phyloP scores from a whole-genome alignment of 2,888 invertebrate genomes.

The Coleophora flavipennella region DNA sequence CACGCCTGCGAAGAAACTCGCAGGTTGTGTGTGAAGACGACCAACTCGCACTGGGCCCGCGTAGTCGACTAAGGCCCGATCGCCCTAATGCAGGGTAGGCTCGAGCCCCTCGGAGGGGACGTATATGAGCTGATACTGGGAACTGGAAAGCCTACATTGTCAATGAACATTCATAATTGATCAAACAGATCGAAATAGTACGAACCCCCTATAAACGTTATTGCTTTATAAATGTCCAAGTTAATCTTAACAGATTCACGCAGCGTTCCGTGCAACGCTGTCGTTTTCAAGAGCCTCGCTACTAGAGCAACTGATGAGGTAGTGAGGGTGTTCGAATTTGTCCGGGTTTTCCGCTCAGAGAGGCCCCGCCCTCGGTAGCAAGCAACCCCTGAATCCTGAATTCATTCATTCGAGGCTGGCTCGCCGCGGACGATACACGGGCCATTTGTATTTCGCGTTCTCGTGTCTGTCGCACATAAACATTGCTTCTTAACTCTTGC shows the following conservation, averaged over 20 bases:
- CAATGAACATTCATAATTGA: no score
- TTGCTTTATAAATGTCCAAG: constrained; percentile 21
- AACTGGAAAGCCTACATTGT: no score
- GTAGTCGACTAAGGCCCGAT: no score
- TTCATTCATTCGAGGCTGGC: constrained; percentile 53
- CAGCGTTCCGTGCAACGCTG: constrained; percentile 40
- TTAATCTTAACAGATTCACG: constrained; percentile 32
- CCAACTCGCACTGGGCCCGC: no score
- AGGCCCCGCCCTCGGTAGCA: constrained; percentile 52
- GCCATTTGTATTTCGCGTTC: constrained; percentile 18
- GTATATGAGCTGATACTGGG: no score
- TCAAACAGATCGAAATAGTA: no score
- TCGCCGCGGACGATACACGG: constrained; percentile 31
- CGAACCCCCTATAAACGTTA: constrained; percentile 3
- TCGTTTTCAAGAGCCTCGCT: constrained; percentile 20
- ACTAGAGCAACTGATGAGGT: constrained; percentile 1
- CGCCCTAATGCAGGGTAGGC: no score
- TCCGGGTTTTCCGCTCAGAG: constrained; percentile 27
- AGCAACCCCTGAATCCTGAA: constrained; percentile 46
- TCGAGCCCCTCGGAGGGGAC: no score
- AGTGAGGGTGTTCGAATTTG: constrained; percentile 23
- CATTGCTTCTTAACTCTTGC: constrained; percentile 21
- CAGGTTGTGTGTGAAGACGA: no score
- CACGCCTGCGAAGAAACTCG: no score
- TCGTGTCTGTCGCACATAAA: constrained; percentile 45